These are phyloP conservation scores for Porphyrio hochstetteri DNA, from an alignment of 2,113 vertebrate genomes.

Conservation along the genomic window DNA sequence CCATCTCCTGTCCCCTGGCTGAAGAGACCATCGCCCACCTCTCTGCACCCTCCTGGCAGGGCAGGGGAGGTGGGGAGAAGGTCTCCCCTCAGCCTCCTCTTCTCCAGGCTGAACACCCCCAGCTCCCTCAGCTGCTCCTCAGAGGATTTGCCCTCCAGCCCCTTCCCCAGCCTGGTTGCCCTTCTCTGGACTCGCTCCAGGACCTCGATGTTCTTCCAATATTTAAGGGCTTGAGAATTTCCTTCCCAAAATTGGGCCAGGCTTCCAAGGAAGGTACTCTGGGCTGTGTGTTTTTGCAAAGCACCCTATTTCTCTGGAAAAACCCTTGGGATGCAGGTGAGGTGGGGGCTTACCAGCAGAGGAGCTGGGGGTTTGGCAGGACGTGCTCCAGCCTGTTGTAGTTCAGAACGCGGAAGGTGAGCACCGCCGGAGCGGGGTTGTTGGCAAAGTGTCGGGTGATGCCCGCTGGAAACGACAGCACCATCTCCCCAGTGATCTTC, in stretches of 20 bases:
- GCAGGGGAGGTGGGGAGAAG: too few relatives aligned
- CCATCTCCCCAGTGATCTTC: constrained; percentile 97
- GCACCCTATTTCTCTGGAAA: neutral
- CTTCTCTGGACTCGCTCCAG: too few relatives aligned
- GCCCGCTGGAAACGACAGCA: constrained; percentile 94
- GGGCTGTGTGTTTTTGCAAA: accelerated
- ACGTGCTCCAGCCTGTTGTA: constrained; percentile 93
- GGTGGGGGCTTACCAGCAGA: constrained; percentile 86
- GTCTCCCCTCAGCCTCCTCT: too few relatives aligned
- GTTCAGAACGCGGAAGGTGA: constrained; percentile 93
- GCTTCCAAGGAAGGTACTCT: accelerated
- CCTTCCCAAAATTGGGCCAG: neutral
- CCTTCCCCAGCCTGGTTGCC: too few relatives aligned
- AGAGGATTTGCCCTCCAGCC: too few relatives aligned
- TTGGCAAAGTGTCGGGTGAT: constrained; percentile 96
- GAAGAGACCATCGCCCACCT: too few relatives aligned
- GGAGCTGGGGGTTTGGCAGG: constrained; percentile 96
- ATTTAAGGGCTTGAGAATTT: neutral
- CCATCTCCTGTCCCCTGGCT: too few relatives aligned
- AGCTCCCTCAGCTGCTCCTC: too few relatives aligned
- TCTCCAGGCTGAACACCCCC: too few relatives aligned
- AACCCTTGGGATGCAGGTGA: accelerated
- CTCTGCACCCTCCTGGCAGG: too few relatives aligned
- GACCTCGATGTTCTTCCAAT: too few relatives aligned
- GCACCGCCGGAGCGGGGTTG: constrained; percentile 88